These are phyloP conservation scores for Osmerus mordax DNA, from an alignment of 2,113 vertebrate genomes.

Conservation along the genomic window DNA sequence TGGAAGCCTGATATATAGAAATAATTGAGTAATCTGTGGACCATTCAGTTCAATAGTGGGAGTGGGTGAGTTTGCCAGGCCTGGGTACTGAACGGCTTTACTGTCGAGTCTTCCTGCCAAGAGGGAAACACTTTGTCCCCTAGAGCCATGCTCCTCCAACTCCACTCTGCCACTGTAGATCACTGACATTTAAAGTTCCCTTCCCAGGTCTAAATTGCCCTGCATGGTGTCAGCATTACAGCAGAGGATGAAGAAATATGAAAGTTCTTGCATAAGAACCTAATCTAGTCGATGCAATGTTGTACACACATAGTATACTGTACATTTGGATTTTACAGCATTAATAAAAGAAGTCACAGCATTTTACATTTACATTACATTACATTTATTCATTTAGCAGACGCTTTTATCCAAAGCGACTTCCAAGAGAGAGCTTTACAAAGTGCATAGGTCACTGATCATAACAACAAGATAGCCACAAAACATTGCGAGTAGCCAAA, in stretches of 20 bases:
- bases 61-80: constrained; percentile 65
- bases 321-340: too few species aligned
- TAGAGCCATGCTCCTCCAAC: constrained; percentile 54
- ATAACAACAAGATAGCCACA: too few species aligned
- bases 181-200: constrained; percentile 60
- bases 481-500: too few species aligned
- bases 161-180: constrained; percentile 48
- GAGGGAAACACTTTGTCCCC: constrained; percentile 64
- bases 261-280: constrained; percentile 33
- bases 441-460: too few species aligned
- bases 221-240: constrained; percentile 48
- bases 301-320: too few species aligned
- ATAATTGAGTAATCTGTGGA: constrained; percentile 83
- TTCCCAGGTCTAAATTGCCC: constrained; percentile 44
- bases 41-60: constrained; percentile 77
- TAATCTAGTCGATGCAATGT: too few species aligned
- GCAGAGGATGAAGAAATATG: constrained; percentile 36
- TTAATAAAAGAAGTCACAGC: too few species aligned
- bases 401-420: too few species aligned
- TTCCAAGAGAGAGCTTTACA: too few species aligned
- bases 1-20: constrained; percentile 77
- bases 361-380: too few species aligned
- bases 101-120: constrained; percentile 56
- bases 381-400: too few species aligned
- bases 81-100: constrained; percentile 58